These are phyloP conservation scores for Alectoris magna DNA, from an alignment of 2,797 vertebrate genomes.

Conservation along the genomic window DNA sequence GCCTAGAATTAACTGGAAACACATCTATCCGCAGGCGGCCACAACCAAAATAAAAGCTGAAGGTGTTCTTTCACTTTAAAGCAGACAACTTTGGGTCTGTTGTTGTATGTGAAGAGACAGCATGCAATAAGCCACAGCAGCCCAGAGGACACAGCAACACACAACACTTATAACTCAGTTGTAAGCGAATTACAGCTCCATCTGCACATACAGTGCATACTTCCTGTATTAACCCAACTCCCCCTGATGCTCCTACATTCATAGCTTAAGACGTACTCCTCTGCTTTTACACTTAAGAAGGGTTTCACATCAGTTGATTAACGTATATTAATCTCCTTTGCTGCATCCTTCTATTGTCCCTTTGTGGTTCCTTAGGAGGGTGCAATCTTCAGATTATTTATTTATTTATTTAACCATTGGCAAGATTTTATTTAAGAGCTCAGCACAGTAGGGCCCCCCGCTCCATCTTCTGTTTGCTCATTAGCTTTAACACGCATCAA, in stretches of 20 bases:
- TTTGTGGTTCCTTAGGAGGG: neutral
- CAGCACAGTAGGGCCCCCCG: neutral
- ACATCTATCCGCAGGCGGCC: neutral
- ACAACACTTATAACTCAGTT: neutral
- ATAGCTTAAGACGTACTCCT: neutral
- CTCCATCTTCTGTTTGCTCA: neutral
- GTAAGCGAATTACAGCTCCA: neutral
- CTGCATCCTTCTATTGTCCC: neutral
- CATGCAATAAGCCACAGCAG: neutral
- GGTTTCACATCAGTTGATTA: neutral
- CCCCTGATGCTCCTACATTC: neutral
- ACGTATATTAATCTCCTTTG: neutral
- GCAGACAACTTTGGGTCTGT: neutral
- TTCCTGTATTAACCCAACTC: neutral
- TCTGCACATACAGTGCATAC: neutral
- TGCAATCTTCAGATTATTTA: neutral
- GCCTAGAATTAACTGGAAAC: neutral
- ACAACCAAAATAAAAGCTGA: neutral
- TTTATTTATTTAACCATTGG: neutral
- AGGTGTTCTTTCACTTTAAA: neutral
- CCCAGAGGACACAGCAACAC: neutral
- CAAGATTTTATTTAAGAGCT: neutral
- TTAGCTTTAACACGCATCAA: neutral
- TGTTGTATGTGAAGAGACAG: slow-evolving; percentile 4
- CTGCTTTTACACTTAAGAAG: neutral